These are phyloP conservation scores for Syrphus vitripennis DNA, from an alignment of 2,888 invertebrate species.

Conservation along the genomic window DNA sequence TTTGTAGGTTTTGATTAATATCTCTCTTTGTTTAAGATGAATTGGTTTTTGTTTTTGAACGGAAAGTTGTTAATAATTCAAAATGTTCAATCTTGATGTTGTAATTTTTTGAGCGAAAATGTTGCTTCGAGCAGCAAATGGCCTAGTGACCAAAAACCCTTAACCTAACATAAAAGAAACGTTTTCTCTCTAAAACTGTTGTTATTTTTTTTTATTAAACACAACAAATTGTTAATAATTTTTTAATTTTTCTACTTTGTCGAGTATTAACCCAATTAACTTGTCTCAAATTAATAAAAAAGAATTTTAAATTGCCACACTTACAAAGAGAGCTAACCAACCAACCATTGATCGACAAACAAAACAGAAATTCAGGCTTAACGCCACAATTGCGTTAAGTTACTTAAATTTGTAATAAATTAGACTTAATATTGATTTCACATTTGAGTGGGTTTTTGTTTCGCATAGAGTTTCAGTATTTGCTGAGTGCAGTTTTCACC, in stretches of 20 bases:
- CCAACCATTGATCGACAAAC: background rate
- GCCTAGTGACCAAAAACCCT: too few species aligned
- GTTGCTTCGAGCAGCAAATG: too few species aligned
- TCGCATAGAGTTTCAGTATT: background rate
- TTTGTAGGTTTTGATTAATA: background rate
- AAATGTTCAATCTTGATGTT: background rate
- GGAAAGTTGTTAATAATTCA: background rate
- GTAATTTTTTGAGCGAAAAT: too few species aligned
- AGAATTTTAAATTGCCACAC: constrained; percentile 11
- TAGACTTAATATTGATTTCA: constrained; percentile 59
- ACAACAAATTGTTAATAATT: background rate
- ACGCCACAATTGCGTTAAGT: constrained; percentile 43
- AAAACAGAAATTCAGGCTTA: constrained; percentile 3
- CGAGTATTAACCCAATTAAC: background rate
- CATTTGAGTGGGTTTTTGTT: constrained; percentile 37
- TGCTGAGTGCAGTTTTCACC: background rate
- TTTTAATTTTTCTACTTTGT: background rate
- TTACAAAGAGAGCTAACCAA: background rate
- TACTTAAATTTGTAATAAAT: constrained; percentile 50
- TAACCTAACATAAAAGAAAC: too few species aligned
- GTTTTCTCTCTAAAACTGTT: too few species aligned
- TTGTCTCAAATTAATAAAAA: background rate
- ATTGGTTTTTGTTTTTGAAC: background rate
- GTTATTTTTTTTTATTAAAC: background rate
- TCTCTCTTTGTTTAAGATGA: background rate